Percentiles rank a stretch among this genome's conserved stretches.
Evolutionary conservation across 2,113 vertebrate genomes (phyloP).

Genomic region (Oryzias melastigma): DNA sequence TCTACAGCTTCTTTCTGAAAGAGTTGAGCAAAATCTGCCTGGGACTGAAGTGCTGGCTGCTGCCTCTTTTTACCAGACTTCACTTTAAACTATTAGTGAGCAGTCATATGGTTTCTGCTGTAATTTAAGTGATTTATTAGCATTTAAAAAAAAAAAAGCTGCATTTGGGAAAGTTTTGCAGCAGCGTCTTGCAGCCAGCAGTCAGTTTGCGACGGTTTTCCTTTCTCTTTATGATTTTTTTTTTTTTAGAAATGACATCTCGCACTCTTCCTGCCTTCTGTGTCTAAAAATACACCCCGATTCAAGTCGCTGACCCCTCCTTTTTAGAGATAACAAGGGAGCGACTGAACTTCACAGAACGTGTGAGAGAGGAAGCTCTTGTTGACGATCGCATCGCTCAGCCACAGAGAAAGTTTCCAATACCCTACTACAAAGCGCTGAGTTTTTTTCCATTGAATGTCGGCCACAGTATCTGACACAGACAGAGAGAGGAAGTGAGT

Average conservation of each 20-base stretch:
- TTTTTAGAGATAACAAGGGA: slow-evolving; percentile 29
- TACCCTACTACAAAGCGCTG: slow-evolving; percentile 66
- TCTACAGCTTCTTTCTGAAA: slow-evolving; percentile 33
- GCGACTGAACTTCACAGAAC: slow-evolving; percentile 39
- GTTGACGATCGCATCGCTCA: slow-evolving; percentile 57
- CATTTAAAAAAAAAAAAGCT: neutral
- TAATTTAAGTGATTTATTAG: neutral
- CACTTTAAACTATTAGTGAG: slow-evolving; percentile 24
- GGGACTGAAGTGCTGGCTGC: slow-evolving; percentile 58
- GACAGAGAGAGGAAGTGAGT: slow-evolving; percentile 69
- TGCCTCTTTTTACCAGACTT: slow-evolving; percentile 33
- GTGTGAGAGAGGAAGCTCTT: slow-evolving; percentile 51
- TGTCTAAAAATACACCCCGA: slow-evolving; percentile 73
- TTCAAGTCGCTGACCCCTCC: slow-evolving; percentile 62
- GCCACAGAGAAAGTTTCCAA: slow-evolving; percentile 78
- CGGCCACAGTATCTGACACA: slow-evolving; percentile 61
- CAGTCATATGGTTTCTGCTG: neutral
- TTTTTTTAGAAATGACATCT: slow-evolving; percentile 51
- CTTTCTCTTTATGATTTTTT: slow-evolving; percentile 41
- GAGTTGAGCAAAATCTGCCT: slow-evolving; percentile 40
- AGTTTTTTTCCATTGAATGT: slow-evolving; percentile 75
- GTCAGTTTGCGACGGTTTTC: slow-evolving; percentile 43
- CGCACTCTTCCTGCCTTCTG: slow-evolving; percentile 66
- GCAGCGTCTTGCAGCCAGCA: slow-evolving; percentile 55
- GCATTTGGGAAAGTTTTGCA: slow-evolving; percentile 8